A percentile compares a stretch with the other conserved stretches of the same genome.
Conservation (phyloP, 2,888 invertebrate species). For the Nineta flava region DNA sequence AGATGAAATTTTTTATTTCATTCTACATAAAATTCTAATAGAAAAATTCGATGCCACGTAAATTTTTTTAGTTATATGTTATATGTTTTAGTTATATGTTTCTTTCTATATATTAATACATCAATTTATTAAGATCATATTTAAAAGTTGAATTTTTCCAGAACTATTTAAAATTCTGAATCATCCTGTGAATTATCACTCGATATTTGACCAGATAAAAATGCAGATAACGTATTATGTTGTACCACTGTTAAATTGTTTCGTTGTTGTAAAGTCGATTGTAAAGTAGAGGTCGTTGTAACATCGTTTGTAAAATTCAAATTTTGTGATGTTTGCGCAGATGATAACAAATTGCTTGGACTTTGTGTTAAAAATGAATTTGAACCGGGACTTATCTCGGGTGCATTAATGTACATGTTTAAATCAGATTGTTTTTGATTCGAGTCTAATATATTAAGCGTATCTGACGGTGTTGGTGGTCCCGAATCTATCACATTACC, state of each 20-base stretch:
- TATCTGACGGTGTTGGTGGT: slow-evolving; percentile 26
- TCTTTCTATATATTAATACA: too few relatives aligned
- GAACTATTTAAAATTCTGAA: slow-evolving; percentile 2
- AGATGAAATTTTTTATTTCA: too few relatives aligned
- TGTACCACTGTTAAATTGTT: slow-evolving; percentile 10
- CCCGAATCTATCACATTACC: slow-evolving; percentile 24
- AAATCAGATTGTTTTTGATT: slow-evolving; percentile 19
- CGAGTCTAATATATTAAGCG: slow-evolving; percentile 22
- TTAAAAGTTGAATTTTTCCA: too few relatives aligned
- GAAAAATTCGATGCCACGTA: too few relatives aligned
- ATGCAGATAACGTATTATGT: slow-evolving; percentile 19
- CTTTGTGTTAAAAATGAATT: slow-evolving; percentile 26
- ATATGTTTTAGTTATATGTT: too few relatives aligned
- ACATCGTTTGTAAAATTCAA: slow-evolving; percentile 15
- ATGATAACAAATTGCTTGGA: slow-evolving; percentile 16
- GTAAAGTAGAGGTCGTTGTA: slow-evolving; percentile 10
- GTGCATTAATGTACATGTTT: slow-evolving; percentile 24
- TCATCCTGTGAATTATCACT: slow-evolving; percentile 24
- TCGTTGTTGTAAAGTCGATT: slow-evolving; percentile 12
- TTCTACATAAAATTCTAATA: too few relatives aligned
- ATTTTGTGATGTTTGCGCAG: slow-evolving; percentile 19
- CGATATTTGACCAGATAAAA: slow-evolving; percentile 24
- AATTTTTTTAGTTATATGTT: too few relatives aligned
- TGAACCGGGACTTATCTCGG: slow-evolving; percentile 26
- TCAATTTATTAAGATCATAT: too few relatives aligned